Conservation (phyloP, 2,113 vertebrate genomes). For the Ibidorhyncha struthersii region DNA sequence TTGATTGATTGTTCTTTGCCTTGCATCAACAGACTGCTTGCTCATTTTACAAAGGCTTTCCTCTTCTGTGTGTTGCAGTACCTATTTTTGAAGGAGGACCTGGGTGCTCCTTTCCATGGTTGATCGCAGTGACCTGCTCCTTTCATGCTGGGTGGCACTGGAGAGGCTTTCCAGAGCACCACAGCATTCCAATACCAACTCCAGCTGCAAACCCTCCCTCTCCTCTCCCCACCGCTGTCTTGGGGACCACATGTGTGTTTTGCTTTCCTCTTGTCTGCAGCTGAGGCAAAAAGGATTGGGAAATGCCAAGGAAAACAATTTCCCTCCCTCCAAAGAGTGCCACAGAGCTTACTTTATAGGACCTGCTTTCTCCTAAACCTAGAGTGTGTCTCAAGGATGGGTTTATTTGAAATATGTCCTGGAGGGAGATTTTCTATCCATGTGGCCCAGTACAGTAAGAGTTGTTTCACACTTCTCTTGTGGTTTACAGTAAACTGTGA, state of each 20-base stretch:
- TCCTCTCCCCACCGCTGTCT: neutral
- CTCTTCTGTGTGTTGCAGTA: neutral
- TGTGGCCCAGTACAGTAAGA: neutral
- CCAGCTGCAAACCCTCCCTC: neutral
- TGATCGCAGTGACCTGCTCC: neutral
- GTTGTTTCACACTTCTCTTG: neutral
- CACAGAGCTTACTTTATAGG: neutral
- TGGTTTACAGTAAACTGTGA: constrained; percentile 38
- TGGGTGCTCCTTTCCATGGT: neutral
- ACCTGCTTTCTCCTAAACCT: neutral
- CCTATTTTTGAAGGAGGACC: neutral
- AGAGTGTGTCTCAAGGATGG: neutral
- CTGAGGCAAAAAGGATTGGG: constrained; percentile 18
- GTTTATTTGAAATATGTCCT: constrained; percentile 4
- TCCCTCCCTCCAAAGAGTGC: neutral
- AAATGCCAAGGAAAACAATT: constrained; percentile 44
- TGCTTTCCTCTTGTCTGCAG: constrained; percentile 45
- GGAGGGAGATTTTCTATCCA: constrained; percentile 34
- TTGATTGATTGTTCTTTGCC: neutral
- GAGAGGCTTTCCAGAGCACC: neutral
- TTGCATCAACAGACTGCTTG: neutral
- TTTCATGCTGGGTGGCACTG: neutral
- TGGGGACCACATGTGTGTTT: constrained; percentile 3
- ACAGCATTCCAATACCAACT: fast-evolving
- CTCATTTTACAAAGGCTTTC: neutral